phyloP scores from a whole-genome alignment of 2,797 vertebrate species.

The Numenius phaeopus region DNA sequence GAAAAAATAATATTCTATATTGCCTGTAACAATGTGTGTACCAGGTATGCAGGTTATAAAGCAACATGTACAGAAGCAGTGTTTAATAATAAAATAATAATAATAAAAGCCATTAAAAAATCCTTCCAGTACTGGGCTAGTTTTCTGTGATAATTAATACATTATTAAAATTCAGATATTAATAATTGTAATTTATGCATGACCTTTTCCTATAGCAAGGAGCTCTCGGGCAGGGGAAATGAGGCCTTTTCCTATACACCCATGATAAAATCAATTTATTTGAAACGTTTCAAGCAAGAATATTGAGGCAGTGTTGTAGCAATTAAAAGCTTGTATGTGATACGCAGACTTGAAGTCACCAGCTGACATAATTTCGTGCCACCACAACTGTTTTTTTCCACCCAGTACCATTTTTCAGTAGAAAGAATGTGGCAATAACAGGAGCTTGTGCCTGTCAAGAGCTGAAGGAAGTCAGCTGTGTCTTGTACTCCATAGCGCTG shows the following conservation, averaged over 20 bases:
- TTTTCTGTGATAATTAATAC: neutral
- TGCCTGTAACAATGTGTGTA: neutral
- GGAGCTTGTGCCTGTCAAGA: neutral
- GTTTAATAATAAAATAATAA: no score
- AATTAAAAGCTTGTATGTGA: neutral
- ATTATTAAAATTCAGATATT: neutral
- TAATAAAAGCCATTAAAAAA: neutral
- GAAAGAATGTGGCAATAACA: neutral
- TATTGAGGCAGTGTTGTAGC: neutral
- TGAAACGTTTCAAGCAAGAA: neutral
- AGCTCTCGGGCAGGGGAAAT: neutral
- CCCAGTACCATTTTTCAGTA: neutral
- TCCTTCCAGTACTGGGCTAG: neutral
- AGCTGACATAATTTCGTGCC: neutral
- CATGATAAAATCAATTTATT: neutral
- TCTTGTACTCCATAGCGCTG: neutral
- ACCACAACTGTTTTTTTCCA: neutral
- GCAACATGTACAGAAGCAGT: neutral
- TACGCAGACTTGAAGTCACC: neutral
- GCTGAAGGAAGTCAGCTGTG: neutral
- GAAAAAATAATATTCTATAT: neutral
- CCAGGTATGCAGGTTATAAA: neutral
- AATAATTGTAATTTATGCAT: neutral
- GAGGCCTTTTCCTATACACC: neutral
- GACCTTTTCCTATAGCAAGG: neutral